Percentiles rank a stretch among this genome's conserved stretches.
Evolutionary conservation across 2,113 vertebrate genomes (phyloP).

Genomic region (Limanda limanda): DNA sequence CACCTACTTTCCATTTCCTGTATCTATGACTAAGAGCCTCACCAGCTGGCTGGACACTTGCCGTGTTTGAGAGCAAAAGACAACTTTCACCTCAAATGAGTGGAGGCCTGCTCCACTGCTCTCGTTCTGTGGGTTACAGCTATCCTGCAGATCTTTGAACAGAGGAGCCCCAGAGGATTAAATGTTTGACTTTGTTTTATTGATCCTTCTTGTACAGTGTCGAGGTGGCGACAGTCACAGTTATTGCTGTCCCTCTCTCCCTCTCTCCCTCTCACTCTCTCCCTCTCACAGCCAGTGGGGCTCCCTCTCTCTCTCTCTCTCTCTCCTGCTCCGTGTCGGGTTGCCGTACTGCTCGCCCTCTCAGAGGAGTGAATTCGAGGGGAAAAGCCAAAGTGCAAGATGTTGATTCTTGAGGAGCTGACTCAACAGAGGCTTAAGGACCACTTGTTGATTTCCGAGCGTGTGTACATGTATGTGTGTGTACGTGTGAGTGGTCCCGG

Average conservation of each 20-base stretch:
- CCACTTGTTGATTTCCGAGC: slow-evolving; percentile 47
- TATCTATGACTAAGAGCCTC: background rate
- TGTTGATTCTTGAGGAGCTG: slow-evolving; percentile 54
- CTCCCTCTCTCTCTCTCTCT: background rate
- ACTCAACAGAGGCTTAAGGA: slow-evolving; percentile 53
- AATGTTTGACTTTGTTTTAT: slow-evolving; percentile 72
- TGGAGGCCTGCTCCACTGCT: slow-evolving; percentile 4
- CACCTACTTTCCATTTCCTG: background rate
- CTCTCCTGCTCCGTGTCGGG: slow-evolving; percentile 18
- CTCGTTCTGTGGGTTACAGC: slow-evolving; percentile 27
- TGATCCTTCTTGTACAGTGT: slow-evolving; percentile 45
- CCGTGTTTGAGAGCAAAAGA: slow-evolving; percentile 40
- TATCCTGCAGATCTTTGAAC: slow-evolving; percentile 62
- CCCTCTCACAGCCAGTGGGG: background rate
- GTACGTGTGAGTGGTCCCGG: background rate
- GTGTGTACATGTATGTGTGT: slow-evolving; percentile 10
- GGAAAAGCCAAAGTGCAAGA: slow-evolving; percentile 41
- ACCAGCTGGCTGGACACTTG: too few species aligned
- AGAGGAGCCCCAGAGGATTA: slow-evolving; percentile 56
- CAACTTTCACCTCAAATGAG: slow-evolving; percentile 27
- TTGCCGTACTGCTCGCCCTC: slow-evolving; percentile 38
- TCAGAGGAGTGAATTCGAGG: slow-evolving; percentile 47
- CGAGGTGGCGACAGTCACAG: slow-evolving; percentile 49
- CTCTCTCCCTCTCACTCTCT: slow-evolving; percentile 1
- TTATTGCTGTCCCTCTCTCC: slow-evolving; percentile 17